These are phyloP conservation scores for Ahaetulla prasina DNA, from an alignment of 2,113 vertebrate genomes.

Conservation along the genomic window DNA sequence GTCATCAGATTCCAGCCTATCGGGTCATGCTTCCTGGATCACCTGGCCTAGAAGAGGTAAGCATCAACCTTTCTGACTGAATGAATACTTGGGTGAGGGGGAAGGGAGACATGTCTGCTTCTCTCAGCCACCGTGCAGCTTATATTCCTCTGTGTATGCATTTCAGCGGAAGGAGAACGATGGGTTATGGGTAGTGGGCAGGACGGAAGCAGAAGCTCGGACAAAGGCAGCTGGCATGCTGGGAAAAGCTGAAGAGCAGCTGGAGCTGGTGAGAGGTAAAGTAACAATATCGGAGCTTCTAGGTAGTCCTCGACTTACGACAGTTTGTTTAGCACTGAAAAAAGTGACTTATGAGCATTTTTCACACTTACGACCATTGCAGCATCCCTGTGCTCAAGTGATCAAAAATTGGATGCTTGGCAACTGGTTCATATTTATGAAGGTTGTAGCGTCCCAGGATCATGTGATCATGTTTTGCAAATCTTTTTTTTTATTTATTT, in stretches of 20 bases:
- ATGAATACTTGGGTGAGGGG: not conserved
- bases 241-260: slow-evolving; percentile 58
- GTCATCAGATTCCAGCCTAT: slow-evolving; percentile 86
- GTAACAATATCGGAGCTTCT: not conserved
- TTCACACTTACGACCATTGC: not conserved
- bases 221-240: slow-evolving; percentile 69
- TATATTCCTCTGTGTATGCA: not conserved
- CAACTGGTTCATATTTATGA: not conserved
- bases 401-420: not conserved
- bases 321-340: not conserved
- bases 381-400: not conserved
- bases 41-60: slow-evolving; percentile 53
- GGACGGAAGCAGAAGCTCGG: slow-evolving; percentile 75
- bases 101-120: too few species aligned
- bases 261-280: slow-evolving; percentile 75
- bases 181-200: slow-evolving; percentile 77
- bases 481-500: too few species aligned
- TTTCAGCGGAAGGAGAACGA: slow-evolving; percentile 48
- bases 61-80: not conserved
- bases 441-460: not conserved
- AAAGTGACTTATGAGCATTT: not conserved
- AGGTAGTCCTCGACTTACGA: not conserved
- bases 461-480: not conserved
- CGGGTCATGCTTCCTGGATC: slow-evolving; percentile 55
- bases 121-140: not conserved